phyloP scores from a whole-genome alignment of 2,888 invertebrate genomes.

The Anthophora plumipes region DNA sequence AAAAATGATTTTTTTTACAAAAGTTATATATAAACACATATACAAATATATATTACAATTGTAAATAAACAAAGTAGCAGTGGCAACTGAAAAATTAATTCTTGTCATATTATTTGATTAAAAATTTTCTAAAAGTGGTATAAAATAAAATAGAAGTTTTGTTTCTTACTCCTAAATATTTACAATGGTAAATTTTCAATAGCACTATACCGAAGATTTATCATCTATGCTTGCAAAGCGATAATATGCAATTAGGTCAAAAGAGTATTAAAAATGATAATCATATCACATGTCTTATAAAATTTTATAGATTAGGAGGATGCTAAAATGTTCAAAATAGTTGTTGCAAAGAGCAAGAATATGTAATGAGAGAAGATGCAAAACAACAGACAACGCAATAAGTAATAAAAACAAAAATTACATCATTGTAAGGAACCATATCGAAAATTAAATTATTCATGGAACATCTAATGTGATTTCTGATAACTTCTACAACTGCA shows the following conservation, averaged over 20 bases:
- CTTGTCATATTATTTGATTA: not conserved
- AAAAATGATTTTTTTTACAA: not conserved
- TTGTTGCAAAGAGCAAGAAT: not conserved
- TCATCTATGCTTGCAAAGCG: slow-evolving; percentile 7
- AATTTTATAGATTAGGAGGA: slow-evolving; percentile 11
- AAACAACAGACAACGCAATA: not conserved
- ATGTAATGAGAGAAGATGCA: not conserved
- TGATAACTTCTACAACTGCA: slow-evolving; percentile 14
- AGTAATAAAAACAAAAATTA: not conserved
- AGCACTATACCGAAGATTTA: slow-evolving; percentile 5
- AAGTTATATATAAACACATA: not conserved
- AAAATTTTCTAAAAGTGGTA: not conserved
- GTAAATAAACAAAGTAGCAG: not conserved
- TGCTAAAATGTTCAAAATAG: not conserved
- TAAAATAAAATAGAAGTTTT: not conserved
- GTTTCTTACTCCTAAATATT: not conserved
- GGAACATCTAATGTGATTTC: slow-evolving; percentile 4
- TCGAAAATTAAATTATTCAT: slow-evolving; percentile 8
- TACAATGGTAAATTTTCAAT: not conserved
- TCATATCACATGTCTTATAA: not conserved
- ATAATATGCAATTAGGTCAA: slow-evolving; percentile 27
- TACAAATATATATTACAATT: not conserved
- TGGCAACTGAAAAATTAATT: not conserved
- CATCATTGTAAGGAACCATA: slow-evolving; percentile 29
- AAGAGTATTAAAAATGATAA: slow-evolving; percentile 23